Base-by-base conservation (phyloP, 1,140 invertebrate species). In the Polyergus mexicanus region DNA sequence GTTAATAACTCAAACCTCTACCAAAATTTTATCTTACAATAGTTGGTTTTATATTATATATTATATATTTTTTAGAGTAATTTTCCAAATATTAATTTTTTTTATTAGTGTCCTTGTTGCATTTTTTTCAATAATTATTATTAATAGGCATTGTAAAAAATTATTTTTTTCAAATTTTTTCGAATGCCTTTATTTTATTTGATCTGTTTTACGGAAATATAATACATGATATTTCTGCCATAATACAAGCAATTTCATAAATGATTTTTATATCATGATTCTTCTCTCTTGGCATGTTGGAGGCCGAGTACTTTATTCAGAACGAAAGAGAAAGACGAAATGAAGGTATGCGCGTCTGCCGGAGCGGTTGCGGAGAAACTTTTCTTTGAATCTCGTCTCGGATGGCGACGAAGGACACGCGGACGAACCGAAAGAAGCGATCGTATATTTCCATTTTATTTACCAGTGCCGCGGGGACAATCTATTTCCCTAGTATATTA, bases 401-500 rank as follows among this genome's bases (percentile, higher is more conserved):
- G 56, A 78, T 68, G n/a, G 54, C 77, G 77, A 77, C 66, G 47
- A 38, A 16, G 32, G n/a, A 78, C 62, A 19, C 8, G 19, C 8
- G 19, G 41, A 41, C 66, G 32, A 41, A 32, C 22, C 47, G 47
- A 51, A 51, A 51, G 47, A 44, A 54, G 65, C 47, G 47, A 72
- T 87, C 72, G 58, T 76, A 68, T 44, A 66, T 86, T 86, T 78
- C 83, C 74, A 54, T 87, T 85, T 87, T 85, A 80, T 86, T 87
- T 85, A 86, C n/a, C 84, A 56, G 47, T 16, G 32, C 22, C 25
- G 25, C 62, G 13, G 62, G 62, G 35, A 25, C 54, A 58, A 66
- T 58, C 41, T 56, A 47, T 62, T 78, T 68, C 4, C 22, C 10
- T 47, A 25, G 16, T 19, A 77, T 77, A 77, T 85, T 68, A 69